phyloP scores from a whole-genome alignment of 2,888 invertebrate genomes.

The Orthosia cruda region DNA sequence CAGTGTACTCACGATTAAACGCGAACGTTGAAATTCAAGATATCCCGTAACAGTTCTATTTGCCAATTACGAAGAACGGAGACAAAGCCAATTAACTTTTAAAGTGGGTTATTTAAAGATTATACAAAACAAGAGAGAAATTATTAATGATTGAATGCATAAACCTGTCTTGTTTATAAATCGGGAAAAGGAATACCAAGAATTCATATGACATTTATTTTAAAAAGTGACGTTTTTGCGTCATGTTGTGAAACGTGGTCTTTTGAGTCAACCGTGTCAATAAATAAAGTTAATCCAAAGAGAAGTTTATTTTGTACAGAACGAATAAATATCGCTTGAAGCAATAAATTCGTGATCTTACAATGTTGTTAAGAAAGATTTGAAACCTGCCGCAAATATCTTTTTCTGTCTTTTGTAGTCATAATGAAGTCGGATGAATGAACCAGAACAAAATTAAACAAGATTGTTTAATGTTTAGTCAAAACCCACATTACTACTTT shows the following conservation, averaged over 20 bases:
- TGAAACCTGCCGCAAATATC: not conserved
- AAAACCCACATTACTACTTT: not conserved
- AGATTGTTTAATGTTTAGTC: not conserved
- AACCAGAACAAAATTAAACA: not conserved
- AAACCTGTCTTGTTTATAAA: constrained; percentile 1
- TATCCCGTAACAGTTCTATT: not conserved
- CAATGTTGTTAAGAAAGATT: not conserved
- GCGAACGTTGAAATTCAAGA: constrained; percentile 11
- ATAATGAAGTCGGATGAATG: not conserved
- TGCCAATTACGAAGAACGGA: constrained; percentile 34
- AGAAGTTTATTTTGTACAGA: constrained; percentile 20
- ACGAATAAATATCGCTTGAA: constrained; percentile 14
- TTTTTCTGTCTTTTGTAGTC: not conserved
- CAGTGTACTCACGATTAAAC: not conserved
- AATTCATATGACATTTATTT: constrained; percentile 17
- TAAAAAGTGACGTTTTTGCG: constrained; percentile 2
- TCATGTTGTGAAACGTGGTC: constrained; percentile 7
- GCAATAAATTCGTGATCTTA: constrained; percentile 13
- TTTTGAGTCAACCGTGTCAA: constrained; percentile 31
- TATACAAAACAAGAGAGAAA: constrained; percentile 10
- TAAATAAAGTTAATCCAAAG: constrained; percentile 51
- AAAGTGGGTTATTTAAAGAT: constrained; percentile 47
- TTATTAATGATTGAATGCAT: constrained; percentile 42
- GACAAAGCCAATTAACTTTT: constrained; percentile 32
- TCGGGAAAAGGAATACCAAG: constrained; percentile 30